Conservation (phyloP, 2,113 vertebrate genomes). For the Triplophysa rosa region DNA sequence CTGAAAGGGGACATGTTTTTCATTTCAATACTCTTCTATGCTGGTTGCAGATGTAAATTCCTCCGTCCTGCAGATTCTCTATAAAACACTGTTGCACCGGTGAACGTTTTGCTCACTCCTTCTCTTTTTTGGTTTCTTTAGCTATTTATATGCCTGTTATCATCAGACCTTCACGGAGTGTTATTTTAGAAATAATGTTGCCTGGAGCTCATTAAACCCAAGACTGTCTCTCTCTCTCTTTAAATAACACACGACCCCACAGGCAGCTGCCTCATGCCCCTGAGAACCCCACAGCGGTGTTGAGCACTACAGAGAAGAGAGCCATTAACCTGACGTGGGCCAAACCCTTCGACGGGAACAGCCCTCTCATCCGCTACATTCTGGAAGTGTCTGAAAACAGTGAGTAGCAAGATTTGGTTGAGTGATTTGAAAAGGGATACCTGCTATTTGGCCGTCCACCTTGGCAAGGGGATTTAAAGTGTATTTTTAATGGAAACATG, state of each 20-base stretch:
- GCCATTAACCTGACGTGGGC: conserved; percentile 94
- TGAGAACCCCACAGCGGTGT: conserved; percentile 80
- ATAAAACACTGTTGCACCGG: no score
- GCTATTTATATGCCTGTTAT: neutral
- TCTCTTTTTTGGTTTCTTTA: conserved; percentile 13
- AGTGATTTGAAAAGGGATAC: neutral
- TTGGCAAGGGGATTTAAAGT: no score
- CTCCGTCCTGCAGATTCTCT: no score
- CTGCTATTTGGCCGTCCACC: neutral
- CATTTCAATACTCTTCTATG: neutral
- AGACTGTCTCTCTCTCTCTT: conserved; percentile 32
- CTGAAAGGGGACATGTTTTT: no score
- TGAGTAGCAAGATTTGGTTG: conserved; percentile 68
- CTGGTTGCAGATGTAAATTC: neutral
- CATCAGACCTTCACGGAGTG: neutral
- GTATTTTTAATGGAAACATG: no score
- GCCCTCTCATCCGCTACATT: conserved; percentile 86
- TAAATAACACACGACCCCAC: conserved; percentile 29
- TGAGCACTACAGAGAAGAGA: conserved; percentile 83
- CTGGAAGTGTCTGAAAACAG: conserved; percentile 97
- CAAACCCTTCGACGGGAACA: conserved; percentile 95
- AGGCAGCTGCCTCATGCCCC: conserved; percentile 93
- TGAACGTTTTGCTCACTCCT: conserved; percentile 18
- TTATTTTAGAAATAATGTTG: neutral
- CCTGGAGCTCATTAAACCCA: neutral